phyloP scores from a whole-genome alignment of 1,140 invertebrate genomes.

The Drosophila nebulosa region DNA sequence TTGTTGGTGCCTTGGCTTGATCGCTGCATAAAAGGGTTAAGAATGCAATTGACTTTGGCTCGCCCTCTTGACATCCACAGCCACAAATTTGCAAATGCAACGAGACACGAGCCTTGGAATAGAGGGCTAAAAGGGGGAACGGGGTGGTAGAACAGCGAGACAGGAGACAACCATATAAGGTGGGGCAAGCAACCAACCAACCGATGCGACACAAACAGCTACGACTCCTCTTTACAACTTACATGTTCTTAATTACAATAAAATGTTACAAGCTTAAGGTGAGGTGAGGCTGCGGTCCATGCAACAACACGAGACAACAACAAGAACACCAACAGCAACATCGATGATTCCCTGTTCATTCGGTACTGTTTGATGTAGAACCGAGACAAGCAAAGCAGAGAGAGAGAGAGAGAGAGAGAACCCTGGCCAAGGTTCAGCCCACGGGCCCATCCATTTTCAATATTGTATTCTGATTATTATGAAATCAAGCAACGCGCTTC shows the following conservation, averaged over 20 bases:
- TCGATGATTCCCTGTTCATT: conserved; percentile 29
- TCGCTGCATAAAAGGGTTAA: conserved; percentile 67
- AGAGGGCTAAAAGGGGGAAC: neutral
- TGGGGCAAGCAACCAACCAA: conserved; percentile 36
- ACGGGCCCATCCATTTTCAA: conserved; percentile 45
- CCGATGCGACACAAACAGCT: conserved; percentile 42
- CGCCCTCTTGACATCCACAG: conserved; percentile 69
- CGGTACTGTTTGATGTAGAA: conserved; percentile 66
- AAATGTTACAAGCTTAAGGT: conserved; percentile 72
- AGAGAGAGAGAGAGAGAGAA: neutral
- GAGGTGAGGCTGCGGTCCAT: conserved; percentile 61
- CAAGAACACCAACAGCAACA: conserved; percentile 31
- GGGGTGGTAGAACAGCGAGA: neutral
- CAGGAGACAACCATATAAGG: conserved; percentile 53
- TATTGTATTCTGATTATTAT: conserved; percentile 24
- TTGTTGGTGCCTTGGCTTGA: conserved; percentile 54
- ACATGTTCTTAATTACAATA: conserved; percentile 79
- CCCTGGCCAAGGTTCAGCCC: conserved; percentile 10
- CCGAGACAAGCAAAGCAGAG: neutral
- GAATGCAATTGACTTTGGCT: conserved; percentile 78
- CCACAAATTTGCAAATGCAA: conserved; percentile 75
- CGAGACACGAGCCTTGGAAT: conserved; percentile 48
- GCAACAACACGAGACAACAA: conserved; percentile 27
- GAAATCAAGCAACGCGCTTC: conserved; percentile 44
- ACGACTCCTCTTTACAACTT: conserved; percentile 77